phyloP scores from a whole-genome alignment of 2,888 invertebrate species.

The Idaea dimidiata region DNA sequence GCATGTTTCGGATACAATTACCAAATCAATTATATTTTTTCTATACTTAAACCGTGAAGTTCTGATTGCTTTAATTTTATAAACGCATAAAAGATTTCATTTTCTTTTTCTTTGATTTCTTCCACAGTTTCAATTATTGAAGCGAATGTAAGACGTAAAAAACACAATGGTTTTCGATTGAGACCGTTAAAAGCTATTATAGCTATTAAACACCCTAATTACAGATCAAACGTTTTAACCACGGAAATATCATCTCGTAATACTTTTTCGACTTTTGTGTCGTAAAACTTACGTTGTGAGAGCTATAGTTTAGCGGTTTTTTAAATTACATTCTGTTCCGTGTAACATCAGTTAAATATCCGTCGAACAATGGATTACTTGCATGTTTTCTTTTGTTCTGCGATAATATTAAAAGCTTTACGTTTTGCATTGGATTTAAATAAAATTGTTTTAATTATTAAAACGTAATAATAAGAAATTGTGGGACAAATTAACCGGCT shows the following conservation, averaged over 20 bases:
- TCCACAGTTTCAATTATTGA: conserved; percentile 47
- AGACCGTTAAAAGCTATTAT: conserved; percentile 72
- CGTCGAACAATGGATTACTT: conserved; percentile 24
- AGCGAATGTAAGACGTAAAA: conserved; percentile 49
- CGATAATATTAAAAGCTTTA: neutral
- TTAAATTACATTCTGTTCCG: conserved; percentile 57
- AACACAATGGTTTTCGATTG: conserved; percentile 66
- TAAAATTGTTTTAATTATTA: too few relatives aligned
- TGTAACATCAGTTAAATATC: conserved; percentile 32
- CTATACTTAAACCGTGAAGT: neutral
- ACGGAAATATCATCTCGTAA: conserved; percentile 68
- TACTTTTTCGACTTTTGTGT: conserved; percentile 65
- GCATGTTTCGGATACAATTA: conserved; percentile 11
- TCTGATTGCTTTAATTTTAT: neutral
- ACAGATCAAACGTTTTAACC: conserved; percentile 73
- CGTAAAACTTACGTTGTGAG: conserved; percentile 59
- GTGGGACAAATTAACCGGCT: too few relatives aligned
- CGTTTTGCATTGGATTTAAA: neutral
- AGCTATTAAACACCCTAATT: conserved; percentile 72
- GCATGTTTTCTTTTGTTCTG: conserved; percentile 20
- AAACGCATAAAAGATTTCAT: conserved; percentile 15
- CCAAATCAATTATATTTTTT: conserved; percentile 6
- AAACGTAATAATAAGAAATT: too few relatives aligned
- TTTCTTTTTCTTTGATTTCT: conserved; percentile 36
- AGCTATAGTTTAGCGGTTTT: conserved; percentile 61